Evolutionary conservation across 2,888 invertebrate species (phyloP), one percentile per base, ranked within the genome.

Genomic region (Diarsia brunnea): DNA sequence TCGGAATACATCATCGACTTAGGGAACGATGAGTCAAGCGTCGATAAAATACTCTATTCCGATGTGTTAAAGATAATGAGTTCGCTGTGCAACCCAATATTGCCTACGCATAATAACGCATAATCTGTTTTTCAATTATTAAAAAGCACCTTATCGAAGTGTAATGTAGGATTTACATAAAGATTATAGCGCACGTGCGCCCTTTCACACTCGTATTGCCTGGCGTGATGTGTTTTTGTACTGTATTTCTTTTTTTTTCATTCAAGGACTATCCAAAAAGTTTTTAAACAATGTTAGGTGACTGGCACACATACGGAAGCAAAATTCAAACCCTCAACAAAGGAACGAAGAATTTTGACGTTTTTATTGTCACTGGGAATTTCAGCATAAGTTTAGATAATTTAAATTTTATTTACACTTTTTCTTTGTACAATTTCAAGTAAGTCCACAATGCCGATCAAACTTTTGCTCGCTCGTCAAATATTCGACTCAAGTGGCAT

Each of bases 401-500:
- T 63, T 43, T 58, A 79, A 11, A 24, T 58, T 67, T 38, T 43
- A 31, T 31, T 69, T 70, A 55, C n/a, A 19, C 31, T 60, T 61
- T 51, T 67, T 71, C 21, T 4, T 53, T 69, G 45, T 49, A 55
- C 27, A 82, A 64, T 68, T 68, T 61, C 27, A 66, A 70, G 16
- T 79, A 24, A 55, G 12, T 53, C 19, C 66, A 86, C 73, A 80
- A 99, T 99, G 99, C 98, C 99, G 66, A 98, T 99, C 90, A 98
- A 98, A 95, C 98, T 98, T 89, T 97, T 99, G 89, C 97, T 98
- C 88, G 99, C 99, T 82, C 98, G 99, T 92, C 99, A 99, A 97
- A 99, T 99, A 95, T 99, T 98, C 94, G 99, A 99, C 97, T 98
- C 99, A 53, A 98, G 99, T 89, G 99, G 99, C 72, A 98, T 99